Conservation (phyloP, 2,888 invertebrate species). For the Noctua comes region DNA sequence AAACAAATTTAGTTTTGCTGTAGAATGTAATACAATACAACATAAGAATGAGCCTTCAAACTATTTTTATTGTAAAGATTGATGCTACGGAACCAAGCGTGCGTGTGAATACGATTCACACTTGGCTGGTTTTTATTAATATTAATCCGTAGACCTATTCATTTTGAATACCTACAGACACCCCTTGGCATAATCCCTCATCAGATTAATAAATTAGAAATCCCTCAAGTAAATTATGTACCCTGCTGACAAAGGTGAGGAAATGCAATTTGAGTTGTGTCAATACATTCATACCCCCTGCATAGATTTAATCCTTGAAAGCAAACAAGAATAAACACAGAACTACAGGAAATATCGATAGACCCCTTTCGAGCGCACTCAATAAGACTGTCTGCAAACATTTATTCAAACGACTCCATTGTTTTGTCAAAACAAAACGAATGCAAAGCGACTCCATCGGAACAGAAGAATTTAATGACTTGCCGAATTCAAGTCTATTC, state of each 20-base stretch:
- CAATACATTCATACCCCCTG: slow-evolving; percentile 38
- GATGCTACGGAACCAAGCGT: too few relatives aligned
- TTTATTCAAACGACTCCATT: slow-evolving; percentile 61
- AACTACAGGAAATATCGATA: slow-evolving; percentile 45
- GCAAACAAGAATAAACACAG: slow-evolving; percentile 36
- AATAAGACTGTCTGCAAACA: slow-evolving; percentile 58
- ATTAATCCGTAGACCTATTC: not conserved
- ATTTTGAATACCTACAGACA: not conserved
- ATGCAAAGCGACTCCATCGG: slow-evolving; percentile 51
- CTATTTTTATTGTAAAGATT: too few relatives aligned
- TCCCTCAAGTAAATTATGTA: slow-evolving; percentile 5
- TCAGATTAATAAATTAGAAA: slow-evolving; percentile 31
- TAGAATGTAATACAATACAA: too few relatives aligned
- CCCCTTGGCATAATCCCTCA: not conserved
- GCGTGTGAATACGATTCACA: too few relatives aligned
- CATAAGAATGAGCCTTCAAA: too few relatives aligned
- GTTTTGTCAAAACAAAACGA: slow-evolving; percentile 63
- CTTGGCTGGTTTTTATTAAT: too few relatives aligned
- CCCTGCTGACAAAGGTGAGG: slow-evolving; percentile 11
- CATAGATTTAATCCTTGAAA: slow-evolving; percentile 44
- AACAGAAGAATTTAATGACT: slow-evolving; percentile 66
- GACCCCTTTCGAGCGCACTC: slow-evolving; percentile 49
- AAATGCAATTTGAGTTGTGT: slow-evolving; percentile 30
- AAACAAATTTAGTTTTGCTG: too few relatives aligned
- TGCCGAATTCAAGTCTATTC: slow-evolving; percentile 53